Conservation (phyloP, 2,797 vertebrate genomes). For the Peromyscus eremicus region DNA sequence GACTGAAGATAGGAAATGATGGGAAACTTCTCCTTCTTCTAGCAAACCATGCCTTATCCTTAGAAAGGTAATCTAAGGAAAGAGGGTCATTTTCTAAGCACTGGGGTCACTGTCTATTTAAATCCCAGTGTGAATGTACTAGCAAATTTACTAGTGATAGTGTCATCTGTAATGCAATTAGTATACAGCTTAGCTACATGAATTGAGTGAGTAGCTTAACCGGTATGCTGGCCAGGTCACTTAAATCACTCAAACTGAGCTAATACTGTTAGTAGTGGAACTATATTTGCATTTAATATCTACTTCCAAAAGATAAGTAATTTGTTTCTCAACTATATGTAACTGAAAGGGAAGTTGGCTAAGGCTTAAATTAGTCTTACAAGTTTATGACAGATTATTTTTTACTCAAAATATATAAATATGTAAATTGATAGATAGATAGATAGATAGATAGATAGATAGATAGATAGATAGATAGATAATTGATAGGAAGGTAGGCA, state of each 20-base stretch:
- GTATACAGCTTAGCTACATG: slow-evolving; percentile 44
- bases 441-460: neutral
- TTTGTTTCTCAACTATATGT: slow-evolving; percentile 8
- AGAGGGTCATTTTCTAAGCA: neutral
- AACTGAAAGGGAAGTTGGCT: slow-evolving; percentile 35
- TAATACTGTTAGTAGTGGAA: slow-evolving; percentile 50
- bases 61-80: neutral
- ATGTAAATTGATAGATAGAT: neutral
- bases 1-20: neutral
- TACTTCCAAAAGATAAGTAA: slow-evolving; percentile 41
- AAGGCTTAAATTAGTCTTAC: slow-evolving; percentile 46
- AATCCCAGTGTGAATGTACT: slow-evolving; percentile 45
- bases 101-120: slow-evolving; percentile 38
- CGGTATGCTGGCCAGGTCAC: neutral
- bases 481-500: neutral
- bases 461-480: neutral
- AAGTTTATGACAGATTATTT: slow-evolving; percentile 47
- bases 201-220: slow-evolving; percentile 16
- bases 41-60: neutral
- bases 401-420: slow-evolving; percentile 38
- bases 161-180: slow-evolving; percentile 44
- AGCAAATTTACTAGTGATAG: slow-evolving; percentile 47
- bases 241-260: slow-evolving; percentile 45
- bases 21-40: neutral
- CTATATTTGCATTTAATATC: slow-evolving; percentile 53